These are phyloP conservation scores for Prunella fulvescens DNA, from an alignment of 2,113 vertebrate genomes.

Conservation along the genomic window DNA sequence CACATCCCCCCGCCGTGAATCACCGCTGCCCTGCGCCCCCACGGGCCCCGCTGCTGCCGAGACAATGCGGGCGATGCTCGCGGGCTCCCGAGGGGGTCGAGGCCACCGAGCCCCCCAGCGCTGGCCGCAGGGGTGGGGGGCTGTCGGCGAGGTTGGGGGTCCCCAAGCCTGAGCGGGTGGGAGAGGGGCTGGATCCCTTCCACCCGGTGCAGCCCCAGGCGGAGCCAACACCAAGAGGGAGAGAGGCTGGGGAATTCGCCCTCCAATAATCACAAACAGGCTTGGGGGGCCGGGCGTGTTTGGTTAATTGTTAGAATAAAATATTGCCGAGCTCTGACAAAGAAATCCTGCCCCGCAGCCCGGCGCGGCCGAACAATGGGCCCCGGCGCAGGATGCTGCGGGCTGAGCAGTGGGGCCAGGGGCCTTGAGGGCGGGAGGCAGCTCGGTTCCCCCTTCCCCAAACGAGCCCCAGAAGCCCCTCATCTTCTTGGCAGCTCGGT, in stretches of 20 bases:
- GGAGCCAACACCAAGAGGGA: neutral
- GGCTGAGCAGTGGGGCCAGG: neutral
- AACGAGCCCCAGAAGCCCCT: neutral
- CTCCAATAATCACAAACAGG: slow-evolving; percentile 65
- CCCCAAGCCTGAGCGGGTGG: neutral
- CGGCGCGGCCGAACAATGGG: neutral
- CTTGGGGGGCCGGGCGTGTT: slow-evolving; percentile 26
- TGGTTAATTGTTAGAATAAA: slow-evolving; percentile 63
- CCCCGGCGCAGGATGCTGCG: neutral
- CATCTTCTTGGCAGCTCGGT: neutral
- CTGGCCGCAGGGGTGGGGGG: neutral
- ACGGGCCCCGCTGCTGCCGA: neutral
- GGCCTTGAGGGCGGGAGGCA: neutral
- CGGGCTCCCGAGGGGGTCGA: neutral
- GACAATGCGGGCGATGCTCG: neutral
- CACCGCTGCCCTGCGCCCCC: neutral
- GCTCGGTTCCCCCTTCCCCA: neutral
- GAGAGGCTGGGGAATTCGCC: neutral
- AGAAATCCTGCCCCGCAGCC: slow-evolving; percentile 11
- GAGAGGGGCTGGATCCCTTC: neutral
- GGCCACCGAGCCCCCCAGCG: neutral
- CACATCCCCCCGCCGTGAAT: slow-evolving; percentile 22
- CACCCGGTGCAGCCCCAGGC: neutral
- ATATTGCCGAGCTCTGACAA: slow-evolving; percentile 33
- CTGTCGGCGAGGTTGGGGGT: neutral